These are phyloP conservation scores for Mesochorus sp. DNA, from an alignment of 2,888 invertebrate species.

Conservation along the genomic window DNA sequence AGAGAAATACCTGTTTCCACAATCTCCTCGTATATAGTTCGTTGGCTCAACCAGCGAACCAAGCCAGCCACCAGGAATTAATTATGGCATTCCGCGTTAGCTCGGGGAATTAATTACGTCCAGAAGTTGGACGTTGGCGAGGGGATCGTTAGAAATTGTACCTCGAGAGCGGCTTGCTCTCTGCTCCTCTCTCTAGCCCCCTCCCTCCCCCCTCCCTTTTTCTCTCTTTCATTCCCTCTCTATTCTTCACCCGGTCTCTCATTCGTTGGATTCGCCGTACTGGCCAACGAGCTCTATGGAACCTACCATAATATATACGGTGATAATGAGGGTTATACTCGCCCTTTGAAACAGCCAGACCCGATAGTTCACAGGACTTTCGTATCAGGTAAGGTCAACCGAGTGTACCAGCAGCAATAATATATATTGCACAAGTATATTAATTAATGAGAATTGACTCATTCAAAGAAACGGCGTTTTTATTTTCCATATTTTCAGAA, in stretches of 20 bases:
- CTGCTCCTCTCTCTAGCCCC: constrained; percentile 21
- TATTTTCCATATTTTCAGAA: too few relatives aligned
- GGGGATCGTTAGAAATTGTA: constrained; percentile 62
- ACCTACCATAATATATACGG: too few relatives aligned
- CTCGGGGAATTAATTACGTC: constrained; percentile 81
- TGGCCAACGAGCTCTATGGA: too few relatives aligned
- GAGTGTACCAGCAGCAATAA: too few relatives aligned
- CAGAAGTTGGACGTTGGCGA: constrained; percentile 79
- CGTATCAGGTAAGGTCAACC: too few relatives aligned
- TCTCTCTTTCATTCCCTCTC: constrained; percentile 42
- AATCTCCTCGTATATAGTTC: constrained; percentile 48
- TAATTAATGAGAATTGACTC: too few relatives aligned
- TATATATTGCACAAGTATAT: too few relatives aligned
- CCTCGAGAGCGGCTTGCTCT: constrained; percentile 43
- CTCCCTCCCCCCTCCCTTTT: constrained; percentile 25
- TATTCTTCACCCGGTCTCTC: neutral
- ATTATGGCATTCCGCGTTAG: constrained; percentile 82
- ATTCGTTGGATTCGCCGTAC: neutral
- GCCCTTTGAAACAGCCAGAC: too few relatives aligned
- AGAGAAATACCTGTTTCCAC: constrained; percentile 37
- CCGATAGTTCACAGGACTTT: too few relatives aligned
- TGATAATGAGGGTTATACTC: too few relatives aligned
- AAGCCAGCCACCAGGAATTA: constrained; percentile 78
- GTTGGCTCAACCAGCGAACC: constrained; percentile 50
- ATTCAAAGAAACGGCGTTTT: too few relatives aligned